Evolutionary conservation across 2,113 vertebrate species (phyloP), one percentile per base, ranked within the genome.

Genomic region (Pangasianodon hypophthalmus): DNA sequence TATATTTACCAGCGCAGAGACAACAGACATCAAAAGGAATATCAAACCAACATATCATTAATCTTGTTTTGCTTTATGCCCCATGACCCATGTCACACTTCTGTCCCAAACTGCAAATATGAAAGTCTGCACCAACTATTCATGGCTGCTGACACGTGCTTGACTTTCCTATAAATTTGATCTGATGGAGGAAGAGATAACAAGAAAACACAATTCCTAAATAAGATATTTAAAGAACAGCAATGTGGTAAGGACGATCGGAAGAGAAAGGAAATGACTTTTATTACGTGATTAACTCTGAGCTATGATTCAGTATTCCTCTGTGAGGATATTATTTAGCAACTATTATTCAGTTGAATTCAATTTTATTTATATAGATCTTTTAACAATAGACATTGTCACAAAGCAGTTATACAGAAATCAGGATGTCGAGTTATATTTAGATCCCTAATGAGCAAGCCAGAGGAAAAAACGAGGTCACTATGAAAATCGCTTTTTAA

Each of bases 41-140:
- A 54, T 67, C 44, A 62, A 91, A 77, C 75, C 89, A 77, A 85
- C 37, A 37, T 37, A 37, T 37, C 37, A 37, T 37, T 37, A 37
- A 37, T 37, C 37, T 37, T 37, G 37, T 37, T 37, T 37, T 37
- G 50, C 50, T 52, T 52, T 52, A 52, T 52, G 50, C 50, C 13
- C 50, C 50, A 13, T 37, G 37, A 37, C 37, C 37, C 37, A 37
- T 37, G 37, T 52, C 50, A 52, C 13, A 52, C 50, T 52, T 52
- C 50, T 52, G 50, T 48, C 18, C 54, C 58, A 26, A 48, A 52
- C 67, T 48, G 32, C 24, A 54, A 46, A 56, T 84, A 11, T 26
- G 3, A 26, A 69, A 13, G 10, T 32, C 64, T 9, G 24, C 60
- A 8, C 52, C 18, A 58, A 46, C 54, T 77, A 77, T 44, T 77